A percentile compares a stretch with the other conserved stretches of the same genome.
phyloP scores from a whole-genome alignment of 2,797 vertebrate species.

The Phoxinus dragarum region DNA sequence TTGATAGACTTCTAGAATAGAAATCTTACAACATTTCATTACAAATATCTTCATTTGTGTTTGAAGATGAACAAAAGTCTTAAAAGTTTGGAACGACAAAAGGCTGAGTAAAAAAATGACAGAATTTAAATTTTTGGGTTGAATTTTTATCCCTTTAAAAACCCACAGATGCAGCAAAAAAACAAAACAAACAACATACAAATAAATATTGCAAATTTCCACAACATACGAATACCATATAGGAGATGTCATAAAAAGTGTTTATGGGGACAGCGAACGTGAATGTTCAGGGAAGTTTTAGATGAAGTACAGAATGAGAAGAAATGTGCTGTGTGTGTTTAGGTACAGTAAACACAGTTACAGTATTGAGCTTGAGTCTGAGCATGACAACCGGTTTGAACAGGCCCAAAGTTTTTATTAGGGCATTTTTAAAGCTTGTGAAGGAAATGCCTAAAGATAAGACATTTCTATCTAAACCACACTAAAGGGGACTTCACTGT shows the following conservation, averaged over 20 bases:
- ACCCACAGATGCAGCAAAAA: neutral
- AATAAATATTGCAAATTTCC: neutral
- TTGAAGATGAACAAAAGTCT: too few relatives aligned
- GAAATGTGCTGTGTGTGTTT: neutral
- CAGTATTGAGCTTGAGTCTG: neutral
- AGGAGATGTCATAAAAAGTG: neutral
- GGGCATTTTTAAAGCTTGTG: conserved; percentile 61
- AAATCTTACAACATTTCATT: too few relatives aligned
- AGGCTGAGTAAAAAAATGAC: too few relatives aligned
- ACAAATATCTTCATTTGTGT: too few relatives aligned
- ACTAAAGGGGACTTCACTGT: conserved; percentile 61
- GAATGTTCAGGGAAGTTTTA: neutral
- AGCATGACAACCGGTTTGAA: conserved; percentile 66
- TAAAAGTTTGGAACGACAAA: too few relatives aligned
- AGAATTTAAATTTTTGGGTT: too few relatives aligned
- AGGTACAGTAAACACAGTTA: conserved; percentile 10
- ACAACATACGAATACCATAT: neutral
- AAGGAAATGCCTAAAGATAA: conserved; percentile 70
- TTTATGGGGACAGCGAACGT: neutral
- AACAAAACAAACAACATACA: neutral
- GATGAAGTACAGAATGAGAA: neutral
- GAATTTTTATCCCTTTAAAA: neutral
- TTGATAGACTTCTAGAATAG: too few relatives aligned
- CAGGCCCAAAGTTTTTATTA: conserved; percentile 70
- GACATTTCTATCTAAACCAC: conserved; percentile 64